Base-by-base conservation (phyloP, 2,888 invertebrate species). In the Dasysyrphus albostriatus region DNA sequence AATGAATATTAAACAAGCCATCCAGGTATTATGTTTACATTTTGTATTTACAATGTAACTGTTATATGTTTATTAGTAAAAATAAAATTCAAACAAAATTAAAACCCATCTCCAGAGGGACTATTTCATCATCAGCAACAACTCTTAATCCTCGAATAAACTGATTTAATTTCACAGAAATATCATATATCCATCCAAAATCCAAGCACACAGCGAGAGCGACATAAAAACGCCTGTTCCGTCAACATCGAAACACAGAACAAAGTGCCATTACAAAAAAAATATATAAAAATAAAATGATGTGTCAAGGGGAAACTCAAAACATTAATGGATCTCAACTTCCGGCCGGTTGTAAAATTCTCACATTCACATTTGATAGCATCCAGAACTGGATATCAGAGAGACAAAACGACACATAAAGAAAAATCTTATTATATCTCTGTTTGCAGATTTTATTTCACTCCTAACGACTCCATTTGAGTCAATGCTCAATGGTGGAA, bases 281-380 rank as follows among this genome's bases (percentile, higher is more conserved):
- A 39, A 19, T 10, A 42, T 24, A 61, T 24, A 32, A 39, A 39
- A 32, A 44, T 16, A 16, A 63, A 63, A 47, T 32, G 44, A 63
- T 47, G 39, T 34, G 65, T 65, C 65, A 65, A 32, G 65, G 65
- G 65, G 16, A 65, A 65, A 19, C 44, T 65, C 65, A 8, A 24
- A 32, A 47, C 65, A 47, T 65, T 47, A 65, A 65, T 65, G 65
- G 65, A 65, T 47, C 44, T 16, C 47, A 65, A 65, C 65, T 65
- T 65, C 65, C 65, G 65, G 29, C 19, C 65, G 65, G 44, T 65
- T 32, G 44, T 65, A 65, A 65, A 65, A 65, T 32, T 42, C 24
- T 29, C 9, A n/a, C 24, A 61, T 42, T 39, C 42, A n/a, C n/a
- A 42, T 19, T 19, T 0, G 8, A n/a, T 5, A 14, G 14, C 10